These are phyloP conservation scores for Amphiura filiformis DNA, from an alignment of 35 echinoderm and acorn worm genomes.

Conservation along the genomic window DNA sequence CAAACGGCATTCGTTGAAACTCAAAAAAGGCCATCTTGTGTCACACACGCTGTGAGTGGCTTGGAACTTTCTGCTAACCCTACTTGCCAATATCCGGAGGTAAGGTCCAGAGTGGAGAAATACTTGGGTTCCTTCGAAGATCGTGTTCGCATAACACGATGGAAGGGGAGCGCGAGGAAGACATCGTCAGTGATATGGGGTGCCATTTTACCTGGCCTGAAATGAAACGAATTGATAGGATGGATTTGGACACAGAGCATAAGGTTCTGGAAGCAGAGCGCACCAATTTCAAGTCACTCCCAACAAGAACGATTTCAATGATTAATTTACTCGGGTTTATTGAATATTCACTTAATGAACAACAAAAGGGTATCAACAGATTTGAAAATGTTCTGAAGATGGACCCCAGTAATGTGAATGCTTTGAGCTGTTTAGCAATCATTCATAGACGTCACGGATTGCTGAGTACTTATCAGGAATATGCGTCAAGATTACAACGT, in stretches of 20 bases:
- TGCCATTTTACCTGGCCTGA: constrained; percentile 93
- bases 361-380: constrained; percentile 33
- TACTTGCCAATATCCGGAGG: no score
- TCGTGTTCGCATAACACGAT: no score
- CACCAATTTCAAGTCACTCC: constrained; percentile 45
- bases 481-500: constrained; percentile 24
- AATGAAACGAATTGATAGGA: constrained; percentile 45
- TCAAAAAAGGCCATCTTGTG: no score
- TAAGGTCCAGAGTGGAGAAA: no score
- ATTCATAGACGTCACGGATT: constrained; percentile 63
- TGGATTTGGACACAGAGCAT: constrained; percentile 25
- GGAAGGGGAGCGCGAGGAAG: constrained; percentile 17
- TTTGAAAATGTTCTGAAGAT: constrained; percentile 49
- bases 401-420: constrained; percentile 61
- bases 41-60: no score
- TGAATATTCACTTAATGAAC: constrained; percentile 51
- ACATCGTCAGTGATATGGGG: constrained; percentile 64
- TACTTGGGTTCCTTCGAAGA: no score
- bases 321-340: constrained; percentile 72
- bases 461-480: constrained; percentile 48
- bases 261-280: constrained; percentile 18
- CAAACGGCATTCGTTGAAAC: no score
- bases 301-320: constrained; percentile 49
- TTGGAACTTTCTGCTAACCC: no score
- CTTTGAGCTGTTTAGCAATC: constrained; percentile 65